These are phyloP conservation scores for Corythaixoides concolor DNA, from an alignment of 2,113 vertebrate genomes.

Conservation along the genomic window DNA sequence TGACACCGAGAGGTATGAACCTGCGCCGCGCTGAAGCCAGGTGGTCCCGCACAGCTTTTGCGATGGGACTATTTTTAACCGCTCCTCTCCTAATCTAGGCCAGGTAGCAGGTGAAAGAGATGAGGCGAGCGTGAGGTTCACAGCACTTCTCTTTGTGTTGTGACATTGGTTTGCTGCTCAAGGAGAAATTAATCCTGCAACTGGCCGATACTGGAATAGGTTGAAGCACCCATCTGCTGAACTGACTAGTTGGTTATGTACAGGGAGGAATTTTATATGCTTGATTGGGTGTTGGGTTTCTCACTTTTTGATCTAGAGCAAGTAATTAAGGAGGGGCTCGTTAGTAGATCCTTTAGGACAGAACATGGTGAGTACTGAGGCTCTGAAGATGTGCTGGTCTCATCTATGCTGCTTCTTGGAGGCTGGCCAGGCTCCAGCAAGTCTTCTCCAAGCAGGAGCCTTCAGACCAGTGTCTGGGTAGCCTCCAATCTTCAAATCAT, in stretches of 20 bases:
- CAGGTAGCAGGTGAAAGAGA: background rate
- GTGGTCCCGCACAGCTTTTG: background rate
- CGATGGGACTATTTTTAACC: background rate
- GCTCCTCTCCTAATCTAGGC: background rate
- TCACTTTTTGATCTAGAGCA: background rate
- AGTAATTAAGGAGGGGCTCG: background rate
- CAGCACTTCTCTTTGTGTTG: background rate
- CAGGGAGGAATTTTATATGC: background rate
- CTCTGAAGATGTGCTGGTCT: background rate
- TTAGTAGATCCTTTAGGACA: background rate
- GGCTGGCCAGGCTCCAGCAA: background rate
- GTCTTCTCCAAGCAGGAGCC: background rate
- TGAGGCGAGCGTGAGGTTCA: background rate
- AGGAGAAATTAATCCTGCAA: background rate
- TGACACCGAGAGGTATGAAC: background rate
- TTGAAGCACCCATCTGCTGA: background rate
- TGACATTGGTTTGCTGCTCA: background rate
- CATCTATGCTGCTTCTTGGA: background rate
- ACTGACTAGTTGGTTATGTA: background rate
- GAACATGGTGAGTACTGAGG: background rate
- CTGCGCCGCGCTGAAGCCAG: background rate
- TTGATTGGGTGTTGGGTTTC: background rate
- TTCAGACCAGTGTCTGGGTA: background rate
- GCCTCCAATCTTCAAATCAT: background rate
- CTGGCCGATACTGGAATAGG: background rate